Base-by-base conservation (phyloP, 1,140 invertebrate genomes). In the Heliconius congener region DNA sequence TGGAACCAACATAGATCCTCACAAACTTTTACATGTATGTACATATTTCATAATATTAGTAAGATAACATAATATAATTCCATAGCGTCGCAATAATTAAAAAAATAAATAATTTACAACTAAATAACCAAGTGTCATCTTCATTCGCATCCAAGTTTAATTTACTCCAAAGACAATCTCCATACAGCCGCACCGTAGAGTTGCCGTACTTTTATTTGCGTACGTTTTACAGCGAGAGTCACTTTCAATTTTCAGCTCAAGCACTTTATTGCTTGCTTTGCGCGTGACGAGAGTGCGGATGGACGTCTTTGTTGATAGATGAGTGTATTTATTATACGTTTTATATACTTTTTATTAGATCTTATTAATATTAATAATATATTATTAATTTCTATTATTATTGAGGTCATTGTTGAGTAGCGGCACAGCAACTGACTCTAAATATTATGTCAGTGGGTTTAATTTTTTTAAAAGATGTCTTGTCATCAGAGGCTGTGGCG, bases 201-300 rank as follows among this genome's bases (percentile, higher is more conserved):
- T 13, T 66, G 1, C 27, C 27, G 60, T 66, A 66, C 27, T 50
- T 79, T 79, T 79, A 79, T 79, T 74, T 57, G 73, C 73, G 30
- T 79, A 79, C 78, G 78, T 79, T 79, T 79, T 75, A 79, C 73
- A 79, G 74, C 78, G 16, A 34, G 46, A 79, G 87, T 88, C 89
- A 91, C 90, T 91, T 93, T 93, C 90, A 91, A 93, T 93, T 93
- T 90, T 87, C 89, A 88, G 84, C 88, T 77, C 82, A 87, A 89
- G 87, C 90, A 87, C 87, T 91, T 91, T 91, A 91, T 89, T 81
- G 86, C 80, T 86, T 73, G 79, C 79, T 84, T 82, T 73, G 81
- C 82, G 79, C 90, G 91, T 91, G 91, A 91, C 88, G 82, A 52
- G 88, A 86, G 87, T 90, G 85, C 34, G 42, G 74, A 82, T 52